A percentile compares a stretch with the other conserved stretches of the same genome.
Evolutionary conservation across 2,797 vertebrate genomes (phyloP).

Genomic region (Pampus argenteus): DNA sequence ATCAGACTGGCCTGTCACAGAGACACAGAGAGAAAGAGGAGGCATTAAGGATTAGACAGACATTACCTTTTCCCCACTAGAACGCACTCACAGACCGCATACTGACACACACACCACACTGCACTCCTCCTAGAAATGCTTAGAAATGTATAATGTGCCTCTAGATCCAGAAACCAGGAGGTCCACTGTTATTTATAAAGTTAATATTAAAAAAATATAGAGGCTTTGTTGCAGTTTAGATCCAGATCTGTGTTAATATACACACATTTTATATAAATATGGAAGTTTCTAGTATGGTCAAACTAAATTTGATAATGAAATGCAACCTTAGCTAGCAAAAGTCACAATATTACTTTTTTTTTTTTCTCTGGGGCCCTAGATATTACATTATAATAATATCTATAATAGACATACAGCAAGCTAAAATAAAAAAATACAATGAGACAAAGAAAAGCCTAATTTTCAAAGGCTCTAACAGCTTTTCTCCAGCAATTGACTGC

Average conservation of each 20-base stretch:
- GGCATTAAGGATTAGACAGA: not conserved
- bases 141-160: not conserved
- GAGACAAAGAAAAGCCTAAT: not conserved
- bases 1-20: slow-evolving; percentile 88
- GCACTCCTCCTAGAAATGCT: no score
- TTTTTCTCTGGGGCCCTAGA: no score
- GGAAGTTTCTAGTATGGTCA: no score
- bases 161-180: not conserved
- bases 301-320: no score
- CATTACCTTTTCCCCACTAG: not conserved
- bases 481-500: not conserved
- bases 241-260: no score
- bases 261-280: no score
- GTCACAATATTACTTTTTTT: no score
- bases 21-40: not conserved
- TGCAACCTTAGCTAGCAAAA: no score
- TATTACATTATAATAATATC: no score
- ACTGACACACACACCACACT: not conserved
- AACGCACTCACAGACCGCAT: not conserved
- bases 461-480: not conserved
- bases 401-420: no score
- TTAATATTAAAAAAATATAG: no score
- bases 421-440: not conserved
- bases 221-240: no score
- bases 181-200: not conserved